Conservation (phyloP, 2,888 invertebrate species). For the Esperia sulphurella region DNA sequence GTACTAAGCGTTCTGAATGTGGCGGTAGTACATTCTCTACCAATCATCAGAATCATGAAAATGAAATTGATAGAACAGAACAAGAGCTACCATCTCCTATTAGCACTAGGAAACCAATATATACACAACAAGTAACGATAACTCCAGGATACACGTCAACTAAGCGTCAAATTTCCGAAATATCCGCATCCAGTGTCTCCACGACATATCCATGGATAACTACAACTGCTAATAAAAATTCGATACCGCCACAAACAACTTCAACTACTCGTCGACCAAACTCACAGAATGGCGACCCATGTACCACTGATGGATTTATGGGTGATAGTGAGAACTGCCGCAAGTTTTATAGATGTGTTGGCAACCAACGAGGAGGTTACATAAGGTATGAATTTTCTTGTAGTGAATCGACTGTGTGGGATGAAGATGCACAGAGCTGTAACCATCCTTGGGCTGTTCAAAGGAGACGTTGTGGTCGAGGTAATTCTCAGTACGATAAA, state of each 20-base stretch:
- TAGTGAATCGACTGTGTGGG: constrained; percentile 88
- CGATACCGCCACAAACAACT: constrained; percentile 4
- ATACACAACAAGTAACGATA: constrained; percentile 15
- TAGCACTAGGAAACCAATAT: constrained; percentile 30
- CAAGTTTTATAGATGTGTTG: constrained; percentile 89
- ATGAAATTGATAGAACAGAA: constrained; percentile 58
- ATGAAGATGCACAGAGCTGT: constrained; percentile 83
- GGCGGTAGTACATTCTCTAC: constrained; percentile 40
- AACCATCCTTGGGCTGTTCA: constrained; percentile 84
- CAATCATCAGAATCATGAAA: constrained; percentile 43
- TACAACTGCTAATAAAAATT: constrained; percentile 12
- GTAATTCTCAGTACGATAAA: constrained; percentile 18
- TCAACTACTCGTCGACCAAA: constrained; percentile 10
- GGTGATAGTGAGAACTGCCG: constrained; percentile 85
- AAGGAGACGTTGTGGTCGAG: constrained; percentile 51
- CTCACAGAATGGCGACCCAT: constrained; percentile 42
- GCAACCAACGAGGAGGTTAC: constrained; percentile 80
- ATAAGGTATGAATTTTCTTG: constrained; percentile 86
- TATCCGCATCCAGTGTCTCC: constrained; percentile 3
- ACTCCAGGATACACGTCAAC: constrained; percentile 13
- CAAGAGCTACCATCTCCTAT: constrained; percentile 57
- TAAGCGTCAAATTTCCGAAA: constrained; percentile 2
- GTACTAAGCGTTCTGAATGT: constrained; percentile 85
- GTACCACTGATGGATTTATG: constrained; percentile 85
- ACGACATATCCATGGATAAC: constrained; percentile 16